phyloP scores from a whole-genome alignment of 2,797 vertebrate species.

The Lutra lutra region DNA sequence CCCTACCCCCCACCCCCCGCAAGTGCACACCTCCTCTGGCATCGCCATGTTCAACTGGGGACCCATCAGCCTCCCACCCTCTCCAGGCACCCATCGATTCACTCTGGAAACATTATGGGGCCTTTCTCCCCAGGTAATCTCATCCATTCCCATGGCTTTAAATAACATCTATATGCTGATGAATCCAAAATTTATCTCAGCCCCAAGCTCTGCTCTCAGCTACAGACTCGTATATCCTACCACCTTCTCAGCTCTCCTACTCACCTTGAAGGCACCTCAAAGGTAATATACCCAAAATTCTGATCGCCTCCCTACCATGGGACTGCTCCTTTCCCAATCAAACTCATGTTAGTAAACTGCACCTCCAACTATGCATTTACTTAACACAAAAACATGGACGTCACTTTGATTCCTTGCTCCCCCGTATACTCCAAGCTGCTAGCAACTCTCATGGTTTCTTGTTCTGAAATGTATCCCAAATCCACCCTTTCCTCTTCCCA shows the following conservation, averaged over 20 bases:
- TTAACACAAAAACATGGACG: background rate
- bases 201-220: background rate
- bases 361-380: background rate
- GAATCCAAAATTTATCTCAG: background rate
- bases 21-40: background rate
- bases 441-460: background rate
- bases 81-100: background rate
- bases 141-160: background rate
- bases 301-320: background rate
- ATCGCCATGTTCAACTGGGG: rapidly evolving
- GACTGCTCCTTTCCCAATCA: background rate
- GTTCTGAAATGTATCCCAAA: slow-evolving; percentile 7
- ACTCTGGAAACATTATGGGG: background rate
- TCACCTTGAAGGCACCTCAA: background rate
- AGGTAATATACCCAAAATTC: background rate
- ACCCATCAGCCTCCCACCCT: background rate
- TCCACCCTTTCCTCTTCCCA: background rate
- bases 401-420: background rate
- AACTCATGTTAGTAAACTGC: background rate
- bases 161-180: background rate
- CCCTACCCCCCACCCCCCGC: too few relatives aligned
- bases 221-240: background rate
- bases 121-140: background rate
- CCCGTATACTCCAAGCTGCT: background rate
- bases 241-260: background rate